These are phyloP conservation scores for Nemopilema nomurai DNA, from an alignment of 30 jellyfish, hydroid and myxozoan genomes.

Conservation along the genomic window DNA sequence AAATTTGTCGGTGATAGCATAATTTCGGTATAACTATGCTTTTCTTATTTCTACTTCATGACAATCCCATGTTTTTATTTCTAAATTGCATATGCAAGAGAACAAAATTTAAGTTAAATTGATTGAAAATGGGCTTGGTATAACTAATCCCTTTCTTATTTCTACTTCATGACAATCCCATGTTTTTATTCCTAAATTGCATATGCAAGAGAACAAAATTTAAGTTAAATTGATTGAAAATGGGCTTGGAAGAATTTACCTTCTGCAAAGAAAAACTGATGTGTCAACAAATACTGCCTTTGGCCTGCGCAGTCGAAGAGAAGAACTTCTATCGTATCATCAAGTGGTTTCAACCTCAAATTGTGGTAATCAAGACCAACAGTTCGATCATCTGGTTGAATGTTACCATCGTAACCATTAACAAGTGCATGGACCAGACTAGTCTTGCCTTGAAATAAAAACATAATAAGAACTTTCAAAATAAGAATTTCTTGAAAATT, in stretches of 20 bases:
- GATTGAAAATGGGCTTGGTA: too few relatives aligned
- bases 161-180: too few relatives aligned
- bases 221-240: background rate
- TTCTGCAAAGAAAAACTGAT: slow-evolving; percentile 84
- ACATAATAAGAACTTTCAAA: too few relatives aligned
- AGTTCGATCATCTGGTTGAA: slow-evolving; percentile 60
- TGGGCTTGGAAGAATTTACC: slow-evolving; percentile 27
- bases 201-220: background rate
- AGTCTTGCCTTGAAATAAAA: slow-evolving; percentile 80
- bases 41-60: too few relatives aligned
- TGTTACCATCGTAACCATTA: slow-evolving; percentile 47
- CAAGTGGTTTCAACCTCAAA: slow-evolving; percentile 82
- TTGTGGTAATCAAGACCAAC: slow-evolving; percentile 78
- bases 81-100: too few relatives aligned
- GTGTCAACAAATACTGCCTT: slow-evolving; percentile 86
- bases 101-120: too few relatives aligned
- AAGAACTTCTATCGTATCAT: slow-evolving; percentile 59
- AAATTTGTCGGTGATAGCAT: too few relatives aligned
- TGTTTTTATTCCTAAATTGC: too few relatives aligned
- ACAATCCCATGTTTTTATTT: too few relatives aligned
- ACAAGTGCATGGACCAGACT: slow-evolving; percentile 78
- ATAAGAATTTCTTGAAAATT: too few relatives aligned
- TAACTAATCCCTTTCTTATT: too few relatives aligned
- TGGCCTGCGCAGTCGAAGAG: slow-evolving; percentile 98
- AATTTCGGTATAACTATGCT: too few relatives aligned